These are phyloP conservation scores for Nixonia krombeini DNA, from an alignment of 1,140 invertebrate genomes.

Conservation along the genomic window DNA sequence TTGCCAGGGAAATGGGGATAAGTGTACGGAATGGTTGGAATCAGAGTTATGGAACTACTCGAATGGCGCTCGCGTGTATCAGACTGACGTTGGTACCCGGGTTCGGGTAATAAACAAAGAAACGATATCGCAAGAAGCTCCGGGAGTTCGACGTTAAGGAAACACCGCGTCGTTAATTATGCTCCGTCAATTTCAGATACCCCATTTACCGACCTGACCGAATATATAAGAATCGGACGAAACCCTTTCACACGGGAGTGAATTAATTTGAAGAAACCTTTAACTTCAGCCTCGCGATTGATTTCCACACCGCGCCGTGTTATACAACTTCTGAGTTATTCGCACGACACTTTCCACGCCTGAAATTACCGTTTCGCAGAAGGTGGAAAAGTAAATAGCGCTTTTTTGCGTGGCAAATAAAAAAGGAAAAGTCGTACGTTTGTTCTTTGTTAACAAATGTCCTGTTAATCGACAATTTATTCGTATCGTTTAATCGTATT, in stretches of 20 bases:
- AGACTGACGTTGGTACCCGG: conserved; percentile 22
- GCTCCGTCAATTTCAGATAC: conserved; percentile 37
- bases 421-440: no score
- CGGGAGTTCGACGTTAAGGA: conserved; percentile 43
- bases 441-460: no score
- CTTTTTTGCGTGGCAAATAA: no score
- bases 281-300: conserved; percentile 24
- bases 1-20: conserved; percentile 33
- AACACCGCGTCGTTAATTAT: conserved; percentile 43
- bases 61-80: conserved; percentile 32
- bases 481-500: no score
- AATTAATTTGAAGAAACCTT: conserved; percentile 49
- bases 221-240: no score
- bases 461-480: no score
- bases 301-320: conserved; percentile 19
- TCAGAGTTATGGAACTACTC: conserved; percentile 45
- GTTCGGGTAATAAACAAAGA: conserved; percentile 40
- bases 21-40: conserved; percentile 40
- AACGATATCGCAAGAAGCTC: conserved; percentile 42
- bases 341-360: no score
- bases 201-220: no score
- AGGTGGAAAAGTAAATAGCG: no score
- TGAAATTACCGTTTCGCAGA: no score
- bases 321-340: no score
- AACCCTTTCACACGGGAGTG: conserved; percentile 38